Percentiles rank a stretch among this genome's conserved stretches.
Evolutionary conservation across 1,140 invertebrate species (phyloP).

Genomic region (Heliconius hewitsoni): DNA sequence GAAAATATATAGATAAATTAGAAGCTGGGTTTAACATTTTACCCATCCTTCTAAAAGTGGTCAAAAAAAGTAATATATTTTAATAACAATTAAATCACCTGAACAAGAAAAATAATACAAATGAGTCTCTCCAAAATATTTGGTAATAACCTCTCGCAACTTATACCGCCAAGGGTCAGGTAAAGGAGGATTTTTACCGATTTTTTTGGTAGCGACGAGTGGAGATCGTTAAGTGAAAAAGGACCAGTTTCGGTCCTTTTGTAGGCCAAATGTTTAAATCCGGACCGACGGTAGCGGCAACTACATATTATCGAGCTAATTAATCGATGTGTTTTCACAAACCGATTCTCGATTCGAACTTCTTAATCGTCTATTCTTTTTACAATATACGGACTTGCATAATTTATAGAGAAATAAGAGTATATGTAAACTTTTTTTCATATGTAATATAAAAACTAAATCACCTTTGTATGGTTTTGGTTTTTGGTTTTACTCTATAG

Average conservation of each 20-base stretch:
- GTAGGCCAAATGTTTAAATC: slow-evolving; percentile 53
- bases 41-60: too few relatives aligned
- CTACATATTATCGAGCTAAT: slow-evolving; percentile 71
- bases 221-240: slow-evolving; percentile 73
- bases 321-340: slow-evolving; percentile 66
- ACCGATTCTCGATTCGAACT: slow-evolving; percentile 50
- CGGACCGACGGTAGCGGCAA: slow-evolving; percentile 65
- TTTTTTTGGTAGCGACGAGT: slow-evolving; percentile 70
- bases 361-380: slow-evolving; percentile 32
- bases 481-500: too few relatives aligned
- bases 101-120: not conserved
- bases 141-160: slow-evolving; percentile 52
- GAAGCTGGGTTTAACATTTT: too few relatives aligned
- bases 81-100: too few relatives aligned
- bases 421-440: not conserved
- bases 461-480: too few relatives aligned
- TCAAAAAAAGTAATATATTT: too few relatives aligned
- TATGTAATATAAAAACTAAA: not conserved
- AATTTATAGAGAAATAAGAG: not conserved
- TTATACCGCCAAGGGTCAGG: slow-evolving; percentile 56
- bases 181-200: slow-evolving; percentile 68
- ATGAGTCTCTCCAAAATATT: not conserved
- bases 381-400: not conserved
- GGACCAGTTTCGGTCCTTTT: slow-evolving; percentile 74
- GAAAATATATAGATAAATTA: too few relatives aligned